These are phyloP conservation scores for Habropoda laboriosa DNA, from an alignment of 1,140 invertebrate species.

Conservation along the genomic window DNA sequence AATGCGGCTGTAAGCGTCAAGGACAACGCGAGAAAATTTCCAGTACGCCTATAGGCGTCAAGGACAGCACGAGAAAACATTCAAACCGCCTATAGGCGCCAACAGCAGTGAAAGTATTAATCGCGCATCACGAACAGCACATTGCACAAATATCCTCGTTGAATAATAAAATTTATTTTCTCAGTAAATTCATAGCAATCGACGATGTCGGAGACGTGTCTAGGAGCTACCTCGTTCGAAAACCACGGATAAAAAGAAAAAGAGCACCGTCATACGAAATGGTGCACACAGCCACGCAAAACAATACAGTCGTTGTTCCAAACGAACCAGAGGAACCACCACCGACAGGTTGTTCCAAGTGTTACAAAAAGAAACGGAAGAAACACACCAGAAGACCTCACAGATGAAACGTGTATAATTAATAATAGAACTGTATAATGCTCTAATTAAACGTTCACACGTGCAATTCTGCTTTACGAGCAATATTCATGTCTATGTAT, in stretches of 20 bases:
- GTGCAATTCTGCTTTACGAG: not conserved
- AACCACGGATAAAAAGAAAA: conserved; percentile 56
- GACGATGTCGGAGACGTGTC: conserved; percentile 38
- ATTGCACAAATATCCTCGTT: too few relatives aligned
- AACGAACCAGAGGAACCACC: conserved; percentile 66
- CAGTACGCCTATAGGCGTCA: too few relatives aligned
- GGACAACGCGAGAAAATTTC: too few relatives aligned
- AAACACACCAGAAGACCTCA: conserved; percentile 56
- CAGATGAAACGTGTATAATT: conserved; percentile 19
- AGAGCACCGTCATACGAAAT: conserved; percentile 52
- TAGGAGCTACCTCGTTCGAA: conserved; percentile 42
- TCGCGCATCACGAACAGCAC: too few relatives aligned
- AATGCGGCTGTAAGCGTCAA: too few relatives aligned
- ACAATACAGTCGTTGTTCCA: conserved; percentile 40
- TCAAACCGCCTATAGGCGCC: too few relatives aligned
- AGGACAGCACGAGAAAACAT: too few relatives aligned
- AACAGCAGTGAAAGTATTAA: too few relatives aligned
- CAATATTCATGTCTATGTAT: not conserved
- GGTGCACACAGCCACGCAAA: conserved; percentile 59
- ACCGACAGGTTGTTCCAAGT: conserved; percentile 69
- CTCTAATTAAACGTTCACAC: not conserved
- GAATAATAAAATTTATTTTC: not conserved
- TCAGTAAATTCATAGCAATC: conserved; percentile 29
- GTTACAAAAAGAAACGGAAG: conserved; percentile 75
- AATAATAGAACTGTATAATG: not conserved